Evolutionary conservation across 2,113 vertebrate genomes (phyloP).

Genomic region (Xerus inauris): DNA sequence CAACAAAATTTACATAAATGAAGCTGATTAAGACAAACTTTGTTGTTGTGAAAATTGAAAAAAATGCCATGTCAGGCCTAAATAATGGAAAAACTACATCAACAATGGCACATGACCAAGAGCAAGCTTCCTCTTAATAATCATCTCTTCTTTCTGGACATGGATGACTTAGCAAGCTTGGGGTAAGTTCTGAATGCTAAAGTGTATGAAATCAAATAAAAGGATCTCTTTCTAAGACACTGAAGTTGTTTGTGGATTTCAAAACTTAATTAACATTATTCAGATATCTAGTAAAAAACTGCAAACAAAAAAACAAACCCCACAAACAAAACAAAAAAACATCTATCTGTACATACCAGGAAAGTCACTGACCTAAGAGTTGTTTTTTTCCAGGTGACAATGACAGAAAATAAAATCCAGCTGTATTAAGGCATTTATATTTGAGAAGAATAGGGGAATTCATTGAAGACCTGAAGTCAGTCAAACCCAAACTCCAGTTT

Average conservation of each 20-base stretch:
- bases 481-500: background rate
- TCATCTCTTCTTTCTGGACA: background rate
- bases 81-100: background rate
- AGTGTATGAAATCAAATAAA: background rate
- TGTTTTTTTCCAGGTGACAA: background rate
- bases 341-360: background rate
- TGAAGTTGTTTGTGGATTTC: background rate
- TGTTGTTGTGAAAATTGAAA: background rate
- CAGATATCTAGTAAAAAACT: background rate
- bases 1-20: conserved; percentile 35
- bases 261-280: conserved; percentile 33
- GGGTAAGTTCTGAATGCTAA: background rate
- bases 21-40: conserved; percentile 47
- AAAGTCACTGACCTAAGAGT: background rate
- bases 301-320: background rate
- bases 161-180: background rate
- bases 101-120: background rate
- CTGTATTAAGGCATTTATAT: background rate
- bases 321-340: background rate
- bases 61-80: background rate
- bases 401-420: background rate
- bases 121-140: background rate
- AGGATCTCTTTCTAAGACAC: background rate
- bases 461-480: background rate
- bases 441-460: background rate